These are phyloP conservation scores for Clarias pachynema DNA, from an alignment of 2,797 vertebrate genomes.

Conservation along the genomic window DNA sequence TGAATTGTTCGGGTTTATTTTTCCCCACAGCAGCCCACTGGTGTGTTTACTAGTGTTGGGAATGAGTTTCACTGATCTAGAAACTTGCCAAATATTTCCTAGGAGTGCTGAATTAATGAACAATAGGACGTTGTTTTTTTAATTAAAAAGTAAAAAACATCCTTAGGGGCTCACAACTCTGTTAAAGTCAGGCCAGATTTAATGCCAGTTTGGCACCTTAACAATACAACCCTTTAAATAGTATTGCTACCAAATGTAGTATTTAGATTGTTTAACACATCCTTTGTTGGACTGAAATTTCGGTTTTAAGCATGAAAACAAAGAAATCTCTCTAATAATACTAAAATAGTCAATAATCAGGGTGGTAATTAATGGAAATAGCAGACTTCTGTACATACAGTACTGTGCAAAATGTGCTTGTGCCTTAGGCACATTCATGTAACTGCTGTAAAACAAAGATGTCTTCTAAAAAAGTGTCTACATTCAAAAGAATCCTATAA, in stretches of 20 bases:
- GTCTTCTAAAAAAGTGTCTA: too few species aligned
- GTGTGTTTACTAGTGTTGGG: slow-evolving; percentile 17
- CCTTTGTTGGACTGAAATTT: background rate
- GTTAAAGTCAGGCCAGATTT: background rate
- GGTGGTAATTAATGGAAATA: background rate
- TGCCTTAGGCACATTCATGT: too few species aligned
- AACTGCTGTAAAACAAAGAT: too few species aligned
- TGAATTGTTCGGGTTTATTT: slow-evolving; percentile 2
- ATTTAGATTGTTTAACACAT: background rate
- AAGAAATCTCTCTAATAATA: too few species aligned
- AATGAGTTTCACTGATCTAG: slow-evolving; percentile 48
- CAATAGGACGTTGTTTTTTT: background rate
- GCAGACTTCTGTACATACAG: background rate
- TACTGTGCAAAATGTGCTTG: too few species aligned
- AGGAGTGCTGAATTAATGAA: slow-evolving; percentile 9
- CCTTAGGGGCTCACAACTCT: background rate
- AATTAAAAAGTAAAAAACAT: background rate
- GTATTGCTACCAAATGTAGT: slow-evolving; percentile 8
- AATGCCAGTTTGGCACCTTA: slow-evolving; percentile 7
- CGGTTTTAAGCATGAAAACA: background rate
- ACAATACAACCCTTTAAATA: background rate
- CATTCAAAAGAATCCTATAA: too few species aligned
- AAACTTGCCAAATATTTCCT: slow-evolving; percentile 26
- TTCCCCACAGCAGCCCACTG: background rate
- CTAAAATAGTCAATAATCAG: background rate